These are phyloP conservation scores for Eriocheir sinensis DNA, from an alignment of 1,140 invertebrate species.

Conservation along the genomic window DNA sequence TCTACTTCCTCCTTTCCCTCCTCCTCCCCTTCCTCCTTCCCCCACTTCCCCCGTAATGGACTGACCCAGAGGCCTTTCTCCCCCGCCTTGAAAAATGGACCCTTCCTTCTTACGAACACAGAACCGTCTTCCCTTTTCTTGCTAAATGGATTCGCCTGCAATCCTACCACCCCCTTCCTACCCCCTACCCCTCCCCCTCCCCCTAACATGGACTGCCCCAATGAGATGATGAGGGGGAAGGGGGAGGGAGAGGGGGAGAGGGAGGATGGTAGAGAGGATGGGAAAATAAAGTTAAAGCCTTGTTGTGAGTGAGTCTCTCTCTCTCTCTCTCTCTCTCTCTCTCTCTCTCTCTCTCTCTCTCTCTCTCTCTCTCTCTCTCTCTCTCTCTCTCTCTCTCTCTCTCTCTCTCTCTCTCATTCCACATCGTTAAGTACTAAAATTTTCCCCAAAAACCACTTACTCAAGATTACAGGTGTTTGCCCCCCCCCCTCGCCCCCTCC, in stretches of 20 bases:
- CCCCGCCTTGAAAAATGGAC: background rate
- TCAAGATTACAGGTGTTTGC: background rate
- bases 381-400: conserved; percentile 5
- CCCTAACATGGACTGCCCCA: background rate
- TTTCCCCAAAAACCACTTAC: background rate
- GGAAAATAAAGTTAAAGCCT: conserved; percentile 30
- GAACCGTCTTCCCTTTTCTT: background rate
- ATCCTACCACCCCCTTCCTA: background rate
- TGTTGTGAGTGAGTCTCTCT: background rate
- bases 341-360: conserved; percentile 28
- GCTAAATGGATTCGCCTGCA: background rate
- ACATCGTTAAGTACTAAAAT: background rate
- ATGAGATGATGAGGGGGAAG: background rate
- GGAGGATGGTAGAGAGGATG: background rate
- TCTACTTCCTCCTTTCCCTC: background rate
- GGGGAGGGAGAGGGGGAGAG: background rate
- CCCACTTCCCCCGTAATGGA: background rate
- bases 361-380: background rate
- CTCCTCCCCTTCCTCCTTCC: background rate
- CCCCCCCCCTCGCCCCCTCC: too few species aligned
- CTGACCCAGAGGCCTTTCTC: background rate
- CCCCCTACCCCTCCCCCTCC: background rate
- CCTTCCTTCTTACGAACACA: background rate
- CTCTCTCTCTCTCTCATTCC: background rate
- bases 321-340: background rate